These are phyloP conservation scores for Stomatorhinus ivindoensis DNA, from an alignment of 2,113 vertebrate species.

Conservation along the genomic window DNA sequence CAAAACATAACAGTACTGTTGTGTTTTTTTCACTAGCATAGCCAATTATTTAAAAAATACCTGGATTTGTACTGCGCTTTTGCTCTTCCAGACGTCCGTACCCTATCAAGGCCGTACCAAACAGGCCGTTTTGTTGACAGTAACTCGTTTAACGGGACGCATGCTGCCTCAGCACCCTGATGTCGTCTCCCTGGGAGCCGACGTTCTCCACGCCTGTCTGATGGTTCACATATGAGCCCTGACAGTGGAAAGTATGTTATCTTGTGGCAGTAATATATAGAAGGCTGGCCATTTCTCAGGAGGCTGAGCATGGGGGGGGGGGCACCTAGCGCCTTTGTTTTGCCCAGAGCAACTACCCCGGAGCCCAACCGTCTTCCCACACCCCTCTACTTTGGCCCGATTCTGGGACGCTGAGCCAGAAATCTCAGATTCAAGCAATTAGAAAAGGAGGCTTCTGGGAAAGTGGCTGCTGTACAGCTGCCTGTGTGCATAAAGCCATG, in stretches of 20 bases:
- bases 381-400: neutral
- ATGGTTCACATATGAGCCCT: neutral
- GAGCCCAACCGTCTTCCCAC: neutral
- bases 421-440: neutral
- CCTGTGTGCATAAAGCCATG: neutral
- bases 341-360: neutral
- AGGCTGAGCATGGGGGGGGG: neutral
- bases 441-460: neutral
- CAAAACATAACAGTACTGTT: neutral
- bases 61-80: neutral
- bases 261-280: neutral
- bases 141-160: neutral
- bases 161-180: neutral
- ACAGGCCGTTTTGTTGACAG: neutral
- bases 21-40: neutral
- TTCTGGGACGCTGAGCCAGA: neutral
- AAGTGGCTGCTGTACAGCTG: neutral
- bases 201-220: neutral
- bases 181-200: neutral
- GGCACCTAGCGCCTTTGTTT: neutral
- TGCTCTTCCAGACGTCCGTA: neutral
- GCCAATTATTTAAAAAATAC: neutral
- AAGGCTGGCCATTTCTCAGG: neutral
- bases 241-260: constrained; percentile 5
- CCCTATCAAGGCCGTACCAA: neutral